Evolutionary conservation across 2,797 vertebrate species (phyloP).

Genomic region (Hippopotamyrus pictus): DNA sequence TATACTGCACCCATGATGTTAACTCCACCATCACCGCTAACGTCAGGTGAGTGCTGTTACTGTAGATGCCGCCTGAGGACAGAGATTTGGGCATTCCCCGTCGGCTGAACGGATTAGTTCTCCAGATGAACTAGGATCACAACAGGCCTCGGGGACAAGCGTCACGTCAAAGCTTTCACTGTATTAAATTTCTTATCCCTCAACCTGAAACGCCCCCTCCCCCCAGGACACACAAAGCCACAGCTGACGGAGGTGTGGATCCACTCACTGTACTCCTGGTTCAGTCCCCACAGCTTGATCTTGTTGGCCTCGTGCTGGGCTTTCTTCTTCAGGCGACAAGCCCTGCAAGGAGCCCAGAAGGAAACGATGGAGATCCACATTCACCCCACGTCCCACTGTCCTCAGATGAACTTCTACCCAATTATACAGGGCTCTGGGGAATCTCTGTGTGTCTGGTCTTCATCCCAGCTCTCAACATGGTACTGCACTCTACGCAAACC

Average conservation of each 20-base stretch:
- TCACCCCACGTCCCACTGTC: not conserved
- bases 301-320: slow-evolving; percentile 69
- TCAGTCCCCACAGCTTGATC: slow-evolving; percentile 68
- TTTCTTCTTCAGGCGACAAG: slow-evolving; percentile 66
- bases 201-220: not conserved
- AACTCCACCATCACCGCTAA: not conserved
- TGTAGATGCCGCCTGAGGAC: not conserved
- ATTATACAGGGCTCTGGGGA: not conserved
- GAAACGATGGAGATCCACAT: not conserved
- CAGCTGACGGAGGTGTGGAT: not conserved
- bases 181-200: slow-evolving; percentile 14
- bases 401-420: not conserved
- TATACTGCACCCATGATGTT: not conserved
- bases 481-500: not conserved
- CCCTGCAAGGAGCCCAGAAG: slow-evolving; percentile 40
- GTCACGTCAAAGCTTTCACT: not conserved
- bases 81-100: not conserved
- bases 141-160: not conserved
- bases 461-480: not conserved
- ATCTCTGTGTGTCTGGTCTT: not conserved
- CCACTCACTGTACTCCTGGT: slow-evolving; percentile 63
- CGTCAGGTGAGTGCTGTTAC: not conserved
- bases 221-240: not conserved
- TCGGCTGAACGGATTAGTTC: not conserved
- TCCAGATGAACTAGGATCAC: not conserved